A percentile compares a stretch with the other conserved stretches of the same genome.
Evolutionary conservation across 2,797 vertebrate genomes (phyloP).

Genomic region (Eulemur rubriventer): DNA sequence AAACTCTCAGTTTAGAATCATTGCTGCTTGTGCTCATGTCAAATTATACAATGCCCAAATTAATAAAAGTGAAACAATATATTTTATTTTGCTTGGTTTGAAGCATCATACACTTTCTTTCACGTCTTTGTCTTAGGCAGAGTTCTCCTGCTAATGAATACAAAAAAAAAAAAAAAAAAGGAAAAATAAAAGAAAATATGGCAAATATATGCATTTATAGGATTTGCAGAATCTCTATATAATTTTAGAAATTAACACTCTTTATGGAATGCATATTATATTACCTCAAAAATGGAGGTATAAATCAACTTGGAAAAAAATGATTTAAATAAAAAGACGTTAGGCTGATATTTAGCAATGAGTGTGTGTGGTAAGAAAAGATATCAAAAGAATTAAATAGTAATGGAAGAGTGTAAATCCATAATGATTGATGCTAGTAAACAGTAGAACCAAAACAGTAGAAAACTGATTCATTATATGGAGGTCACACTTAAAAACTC

Average conservation of each 20-base stretch:
- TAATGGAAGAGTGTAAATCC: constrained; percentile 6
- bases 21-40: not conserved
- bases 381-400: constrained; percentile 51
- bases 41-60: not conserved
- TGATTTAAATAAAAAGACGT: constrained; percentile 28
- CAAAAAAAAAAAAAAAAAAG: not conserved
- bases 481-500: not conserved
- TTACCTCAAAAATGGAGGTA: constrained; percentile 15
- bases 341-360: not conserved
- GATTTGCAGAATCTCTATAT: not conserved
- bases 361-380: not conserved
- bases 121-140: not conserved
- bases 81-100: not conserved
- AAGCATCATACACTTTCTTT: not conserved
- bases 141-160: not conserved
- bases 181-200: not conserved
- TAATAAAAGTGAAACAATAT: not conserved
- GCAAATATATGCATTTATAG: not conserved
- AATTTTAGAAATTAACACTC: not conserved
- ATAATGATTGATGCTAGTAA: not conserved
- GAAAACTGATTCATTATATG: not conserved
- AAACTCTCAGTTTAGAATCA: not conserved
- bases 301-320: constrained; percentile 43
- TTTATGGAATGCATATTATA: not conserved
- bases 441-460: not conserved